A percentile compares a stretch with the other conserved stretches of the same genome.
Evolutionary conservation across 2,888 invertebrate species (phyloP).

Genomic region (Athalia cordata): DNA sequence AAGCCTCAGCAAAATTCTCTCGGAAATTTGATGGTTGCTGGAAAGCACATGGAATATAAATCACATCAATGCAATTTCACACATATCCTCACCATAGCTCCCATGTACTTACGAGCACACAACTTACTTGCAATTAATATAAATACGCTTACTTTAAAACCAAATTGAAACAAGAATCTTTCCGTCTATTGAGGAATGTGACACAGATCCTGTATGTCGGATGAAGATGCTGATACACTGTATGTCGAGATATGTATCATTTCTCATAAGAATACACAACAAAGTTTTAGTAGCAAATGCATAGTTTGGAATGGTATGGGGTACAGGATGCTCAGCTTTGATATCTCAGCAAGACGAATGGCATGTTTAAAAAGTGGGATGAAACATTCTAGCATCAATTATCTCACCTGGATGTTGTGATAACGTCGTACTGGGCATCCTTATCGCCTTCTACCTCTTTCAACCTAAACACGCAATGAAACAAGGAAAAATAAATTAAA

Average conservation of each 20-base stretch:
- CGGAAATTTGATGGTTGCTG: not conserved
- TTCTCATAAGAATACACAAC: not conserved
- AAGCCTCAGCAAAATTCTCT: not conserved
- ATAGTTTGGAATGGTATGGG: slow-evolving; percentile 8
- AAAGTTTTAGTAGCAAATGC: not conserved
- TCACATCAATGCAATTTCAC: no score
- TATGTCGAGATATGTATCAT: no score
- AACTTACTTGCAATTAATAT: no score
- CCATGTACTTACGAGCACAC: no score
- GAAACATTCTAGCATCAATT: slow-evolving; percentile 25
- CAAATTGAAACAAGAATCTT: no score
- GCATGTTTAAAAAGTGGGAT: slow-evolving; percentile 8
- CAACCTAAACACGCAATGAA: slow-evolving; percentile 70
- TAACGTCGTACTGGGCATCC: slow-evolving; percentile 71
- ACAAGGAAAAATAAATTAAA: slow-evolving; percentile 64
- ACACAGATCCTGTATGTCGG: no score
- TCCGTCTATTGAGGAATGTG: no score
- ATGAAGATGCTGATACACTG: not conserved
- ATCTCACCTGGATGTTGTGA: slow-evolving; percentile 72
- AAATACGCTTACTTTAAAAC: no score
- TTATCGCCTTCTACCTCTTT: slow-evolving; percentile 70
- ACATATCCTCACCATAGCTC: no score
- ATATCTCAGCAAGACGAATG: slow-evolving; percentile 1
- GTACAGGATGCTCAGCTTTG: not conserved
- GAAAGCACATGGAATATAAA: not conserved